Percentiles rank a stretch among this genome's conserved stretches.
Evolutionary conservation across 2,113 vertebrate genomes (phyloP).

Genomic region (Oryzias melastigma): DNA sequence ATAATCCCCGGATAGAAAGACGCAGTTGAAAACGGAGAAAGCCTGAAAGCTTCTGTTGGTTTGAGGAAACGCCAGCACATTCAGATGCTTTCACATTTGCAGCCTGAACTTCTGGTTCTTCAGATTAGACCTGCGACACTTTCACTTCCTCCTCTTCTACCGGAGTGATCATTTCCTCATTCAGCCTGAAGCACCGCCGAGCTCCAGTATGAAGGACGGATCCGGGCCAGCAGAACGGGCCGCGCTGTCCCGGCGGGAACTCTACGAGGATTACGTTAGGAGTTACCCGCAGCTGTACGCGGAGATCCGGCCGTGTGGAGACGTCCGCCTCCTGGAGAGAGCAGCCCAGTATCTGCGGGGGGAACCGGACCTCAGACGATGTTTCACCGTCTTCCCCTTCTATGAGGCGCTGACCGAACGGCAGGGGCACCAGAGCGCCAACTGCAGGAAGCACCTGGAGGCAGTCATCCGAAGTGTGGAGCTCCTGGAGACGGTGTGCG

Average conservation of each 20-base stretch:
- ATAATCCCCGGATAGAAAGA: no score
- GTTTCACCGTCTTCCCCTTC: constrained; percentile 58
- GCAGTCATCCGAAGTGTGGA: constrained; percentile 58
- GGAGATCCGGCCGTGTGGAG: constrained; percentile 32
- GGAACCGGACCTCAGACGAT: constrained; percentile 8
- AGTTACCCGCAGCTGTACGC: constrained; percentile 21
- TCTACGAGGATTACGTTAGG: constrained; percentile 47
- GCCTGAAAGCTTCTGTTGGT: no score
- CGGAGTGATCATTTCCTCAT: constrained; percentile 34
- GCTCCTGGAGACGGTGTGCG: constrained; percentile 69
- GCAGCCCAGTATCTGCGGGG: constrained; percentile 43
- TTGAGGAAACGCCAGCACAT: no score
- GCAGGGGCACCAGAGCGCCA: neutral
- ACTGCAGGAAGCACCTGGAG: constrained; percentile 34
- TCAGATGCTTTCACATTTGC: no score
- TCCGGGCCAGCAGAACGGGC: constrained; percentile 7
- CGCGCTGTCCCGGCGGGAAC: constrained; percentile 23
- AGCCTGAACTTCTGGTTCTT: neutral
- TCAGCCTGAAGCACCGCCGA: neutral
- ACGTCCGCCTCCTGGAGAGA: constrained; percentile 18
- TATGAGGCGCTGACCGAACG: constrained; percentile 22
- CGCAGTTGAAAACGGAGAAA: no score
- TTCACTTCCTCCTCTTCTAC: constrained; percentile 47
- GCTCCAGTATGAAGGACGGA: constrained; percentile 53
- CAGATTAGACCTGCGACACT: constrained; percentile 1